phyloP scores from a whole-genome alignment of 2,888 invertebrate species.

The Bombylius discolor region DNA sequence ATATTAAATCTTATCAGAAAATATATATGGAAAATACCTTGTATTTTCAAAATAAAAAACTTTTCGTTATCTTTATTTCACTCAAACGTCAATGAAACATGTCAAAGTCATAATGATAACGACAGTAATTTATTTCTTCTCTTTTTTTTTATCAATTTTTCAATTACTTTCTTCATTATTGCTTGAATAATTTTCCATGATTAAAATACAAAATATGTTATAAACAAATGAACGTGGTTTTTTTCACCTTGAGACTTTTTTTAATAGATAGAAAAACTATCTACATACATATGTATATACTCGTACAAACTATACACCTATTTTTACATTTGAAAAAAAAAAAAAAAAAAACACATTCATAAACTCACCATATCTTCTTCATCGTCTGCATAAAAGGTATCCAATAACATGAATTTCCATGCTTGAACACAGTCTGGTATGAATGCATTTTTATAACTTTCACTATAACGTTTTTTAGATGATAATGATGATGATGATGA shows the following conservation, averaged over 20 bases:
- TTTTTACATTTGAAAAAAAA: background rate
- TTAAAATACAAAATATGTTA: no score
- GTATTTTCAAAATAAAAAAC: background rate
- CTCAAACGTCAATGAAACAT: background rate
- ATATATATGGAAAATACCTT: background rate
- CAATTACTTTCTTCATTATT: no score
- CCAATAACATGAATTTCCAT: slow-evolving; percentile 31
- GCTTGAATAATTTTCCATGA: no score
- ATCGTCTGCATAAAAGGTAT: slow-evolving; percentile 32
- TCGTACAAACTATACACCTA: no score
- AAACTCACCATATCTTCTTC: slow-evolving; percentile 37
- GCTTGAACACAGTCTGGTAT: slow-evolving; percentile 28
- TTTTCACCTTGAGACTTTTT: no score
- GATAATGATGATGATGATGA: background rate
- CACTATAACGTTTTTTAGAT: background rate
- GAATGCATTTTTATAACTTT: background rate
- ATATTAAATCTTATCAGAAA: no score
- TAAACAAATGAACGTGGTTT: no score
- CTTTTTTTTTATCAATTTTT: no score
- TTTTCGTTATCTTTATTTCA: background rate
- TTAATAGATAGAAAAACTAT: no score
- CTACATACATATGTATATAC: no score
- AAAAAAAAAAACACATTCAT: background rate
- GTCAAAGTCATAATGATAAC: background rate
- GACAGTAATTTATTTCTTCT: no score